Base-by-base conservation (phyloP, 2,888 invertebrate genomes). In the Tinea semifulvella region DNA sequence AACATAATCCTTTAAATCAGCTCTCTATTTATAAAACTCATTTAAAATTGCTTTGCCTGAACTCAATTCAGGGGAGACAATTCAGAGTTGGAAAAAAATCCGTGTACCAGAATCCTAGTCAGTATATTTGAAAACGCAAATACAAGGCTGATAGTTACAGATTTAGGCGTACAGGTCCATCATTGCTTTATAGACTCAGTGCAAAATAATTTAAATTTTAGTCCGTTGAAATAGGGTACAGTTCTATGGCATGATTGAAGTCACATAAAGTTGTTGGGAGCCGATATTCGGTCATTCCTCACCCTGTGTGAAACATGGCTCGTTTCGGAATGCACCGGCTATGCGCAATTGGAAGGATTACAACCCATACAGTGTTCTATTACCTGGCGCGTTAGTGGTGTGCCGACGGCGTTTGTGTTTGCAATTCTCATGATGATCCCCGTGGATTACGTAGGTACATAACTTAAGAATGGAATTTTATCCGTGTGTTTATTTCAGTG, bases 261-360 rank as follows among this genome's bases (percentile, higher is more conserved):
- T n/a, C 6, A 6, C n/a, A 6, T 26, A 26, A n/a, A 6, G 26
- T 13, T 31, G 2, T 11, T 31, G 3, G 4, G 10, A 4, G 18
- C 36, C 7, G 36, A 17, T 16, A 36, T 36, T 10, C 18, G 7
- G 18, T 36, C 16, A 18, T 18, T 18, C 16, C 36, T 36, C 36
- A 18, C 36, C 18, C 10, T 16, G 7, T 18, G 54, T 51, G 53
- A 55, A 57, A 57, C 60, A 56, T 56, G 60, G 57, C 56, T 57
- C 57, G 59, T 61, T 54, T 59, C 57, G 71, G 67, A 70, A 53
- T 55, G 64, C 53, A 55, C 54, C 68, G 63, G 69, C 71, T 75
- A 70, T 71, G 69, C 70, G 67, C 69, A 65, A 69, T 73, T 74
- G 67, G 66, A 66, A 68, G 75, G 76, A 75, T 76, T 75, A 75